Evolutionary conservation across 2,113 vertebrate species (phyloP), one percentile per base, ranked within the genome.

Genomic region (Ailurus styani): DNA sequence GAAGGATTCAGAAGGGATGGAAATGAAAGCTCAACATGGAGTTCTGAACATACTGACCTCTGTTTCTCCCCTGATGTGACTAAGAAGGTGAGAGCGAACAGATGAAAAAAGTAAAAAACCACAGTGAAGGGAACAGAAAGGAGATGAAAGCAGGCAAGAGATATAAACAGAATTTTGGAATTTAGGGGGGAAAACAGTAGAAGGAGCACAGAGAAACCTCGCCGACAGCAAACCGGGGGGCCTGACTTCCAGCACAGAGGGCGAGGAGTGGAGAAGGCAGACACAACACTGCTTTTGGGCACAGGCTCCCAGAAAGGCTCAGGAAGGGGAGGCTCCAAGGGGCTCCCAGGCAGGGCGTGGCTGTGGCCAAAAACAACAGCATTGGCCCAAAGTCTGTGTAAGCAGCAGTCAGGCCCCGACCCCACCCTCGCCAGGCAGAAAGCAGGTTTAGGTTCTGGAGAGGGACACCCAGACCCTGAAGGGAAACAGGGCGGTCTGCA

Each of bases 61-160:
- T 79, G 29, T 66, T 88, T 95, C 57, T 62, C 92, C 52, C 57
- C 40, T 89, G 66, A 78, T 29, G 27, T 34, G 25, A 78, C 86
- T 87, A 60, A 89, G 96, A 57, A 10, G 13, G 17, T 50, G 57
- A 78, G 37, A 95, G 75, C 2, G 6, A 27, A 79, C 29, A 8
- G 3, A 50, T 10, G 42, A 47, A 64, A 70, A 78, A 34, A 40
- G 70, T 66, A 52, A 50, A 90, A 82, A 73, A 40, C 34, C 70
- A 87, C 73, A 75, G 47, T 37, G 77, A 81, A 82, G 70, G 57
- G 34, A 73, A 77, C 3, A n/a, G 73, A 85, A 55, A 47, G 18
- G 20, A 40, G 34, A 70, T 20, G 25, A 90, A 89, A 81, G 42
- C 4, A 9, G 20, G 20, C 18, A 81, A 45, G 66, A 90, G 6